Base-by-base conservation (phyloP, 1,140 invertebrate genomes). In the Drosophila kanapiae region DNA sequence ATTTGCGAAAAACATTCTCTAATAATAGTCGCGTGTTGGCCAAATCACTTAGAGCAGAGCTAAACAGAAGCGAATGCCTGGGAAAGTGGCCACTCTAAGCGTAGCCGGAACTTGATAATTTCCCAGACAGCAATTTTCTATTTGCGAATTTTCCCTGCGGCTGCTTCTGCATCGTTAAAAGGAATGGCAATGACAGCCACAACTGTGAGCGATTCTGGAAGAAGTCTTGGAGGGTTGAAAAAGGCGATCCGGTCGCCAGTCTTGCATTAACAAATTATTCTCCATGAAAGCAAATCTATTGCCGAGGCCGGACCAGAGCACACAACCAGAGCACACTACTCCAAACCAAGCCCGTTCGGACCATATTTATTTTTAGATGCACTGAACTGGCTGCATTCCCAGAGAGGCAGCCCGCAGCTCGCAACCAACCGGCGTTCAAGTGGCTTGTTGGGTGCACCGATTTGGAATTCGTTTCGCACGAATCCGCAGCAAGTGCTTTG, bases 231-330 rank as follows among this genome's bases (percentile, higher is more conserved):
- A 57, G 42, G 23, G 33, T n/a, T 23, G 33, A 14, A 38, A 38
- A 37, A 7, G 35, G 23, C 14, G 29, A 47, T 18, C 16, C 8
- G 13, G 14, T 60, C 51, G 60, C 77, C 64, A 63, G 70, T 62
- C 79, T 75, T 53, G 59, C 75, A 74, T 80, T 77, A 76, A 79
- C 79, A 82, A 87, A 86, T 87, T 75, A 82, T 82, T 87, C 67
- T 79, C 62, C 75, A 87, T 76, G 63, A 79, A 87, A 70, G 51
- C 37, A 71, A 71, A 71, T 71, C 69, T 72, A 72, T 80, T 84
- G 64, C 78, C 48, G 40, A 56, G 48, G 75, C 47, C 18, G 16
- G 37, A 38, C 35, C 59, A 45, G 49, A 64, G 56, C 27, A 31
- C 6, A 18, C 65, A n/a, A 38, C 35, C 59, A 45, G 49, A 64